These are phyloP conservation scores for Holothuria glaberrima DNA, from an alignment of 35 echinoderm and acorn worm genomes.

Conservation along the genomic window DNA sequence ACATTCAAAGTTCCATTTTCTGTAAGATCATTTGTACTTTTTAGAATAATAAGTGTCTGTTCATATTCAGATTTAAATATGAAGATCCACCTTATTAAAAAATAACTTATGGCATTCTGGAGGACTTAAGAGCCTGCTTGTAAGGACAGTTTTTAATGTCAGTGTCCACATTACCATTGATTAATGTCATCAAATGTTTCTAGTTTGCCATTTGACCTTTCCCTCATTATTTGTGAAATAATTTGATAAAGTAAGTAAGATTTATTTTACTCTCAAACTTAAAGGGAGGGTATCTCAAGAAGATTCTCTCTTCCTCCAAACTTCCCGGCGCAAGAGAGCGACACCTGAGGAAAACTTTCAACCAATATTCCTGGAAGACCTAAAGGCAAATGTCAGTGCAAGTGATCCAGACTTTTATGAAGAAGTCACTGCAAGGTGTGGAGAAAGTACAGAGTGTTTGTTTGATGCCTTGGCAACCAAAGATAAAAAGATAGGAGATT, in stretches of 20 bases:
- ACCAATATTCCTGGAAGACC: not conserved
- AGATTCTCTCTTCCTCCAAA: constrained; percentile 8
- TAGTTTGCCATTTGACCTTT: too few species aligned
- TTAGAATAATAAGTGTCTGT: not conserved
- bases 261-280: not conserved
- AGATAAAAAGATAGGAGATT: constrained; percentile 23
- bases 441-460: not conserved
- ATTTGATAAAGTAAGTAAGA: too few species aligned
- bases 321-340: constrained; percentile 21
- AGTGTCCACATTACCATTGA: too few species aligned
- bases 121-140: too few species aligned
- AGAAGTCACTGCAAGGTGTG: not conserved
- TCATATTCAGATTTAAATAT: not conserved
- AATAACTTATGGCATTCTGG: too few species aligned
- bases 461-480: constrained; percentile 34
- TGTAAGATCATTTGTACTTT: too few species aligned
- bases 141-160: too few species aligned
- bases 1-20: too few species aligned
- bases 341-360: not conserved
- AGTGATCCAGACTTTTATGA: not conserved
- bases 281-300: not conserved
- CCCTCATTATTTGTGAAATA: too few species aligned
- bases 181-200: too few species aligned
- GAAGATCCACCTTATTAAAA: too few species aligned
- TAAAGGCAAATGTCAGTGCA: not conserved